Evolutionary conservation across 2,113 vertebrate species (phyloP), one percentile per base, ranked within the genome.

Genomic region (Nesoenas mayeri): DNA sequence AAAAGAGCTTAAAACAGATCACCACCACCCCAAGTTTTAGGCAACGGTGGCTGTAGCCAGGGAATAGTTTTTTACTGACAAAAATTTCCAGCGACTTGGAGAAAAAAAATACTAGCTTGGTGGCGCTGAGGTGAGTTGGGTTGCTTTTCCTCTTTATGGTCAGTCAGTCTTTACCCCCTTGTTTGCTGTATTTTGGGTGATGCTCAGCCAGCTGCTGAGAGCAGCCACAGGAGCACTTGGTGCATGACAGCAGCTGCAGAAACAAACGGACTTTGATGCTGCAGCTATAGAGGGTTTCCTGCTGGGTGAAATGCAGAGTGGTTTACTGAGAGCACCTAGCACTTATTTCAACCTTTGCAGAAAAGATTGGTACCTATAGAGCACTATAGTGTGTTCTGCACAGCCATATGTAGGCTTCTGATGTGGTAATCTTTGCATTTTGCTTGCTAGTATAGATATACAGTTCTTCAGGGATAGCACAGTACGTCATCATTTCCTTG

Each of bases 241-340:
- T 85, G 92, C 79, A 13, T 82, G 82, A 73, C 71, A 85, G 67
- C 91, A 96, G 88, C 91, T 96, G 94, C 92, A 92, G 73, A 92
- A 74, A 53, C 42, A 91, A 96, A 93, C n/a, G 0, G 71, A 44
- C 70, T 79, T 64, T 50, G 83, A 53, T 91, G 42, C 21, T 89
- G 82, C 31, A 92, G 64, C 77, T 73, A 38, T 5, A 73, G 48
- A 89, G 67, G 7, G 64, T 9, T 86, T 77, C 53, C 62, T 53
- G 62, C 31, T 34, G 72, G 53, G 73, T 34, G 34, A 77, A 34
- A 19, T 18, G n/a, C 24, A 21, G 34, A 22, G 34, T 5, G 24
- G 16, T 77, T 53, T 53, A 19, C 38, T 16, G 42, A 66, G n/a
- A 62, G 32, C 21, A 25, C 36, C 69, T 17, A n/a, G 36, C 11